A percentile compares a stretch with the other conserved stretches of the same genome.
phyloP scores from a whole-genome alignment of 1,140 invertebrate genomes.

The Aphaenogaster ashmeadi region DNA sequence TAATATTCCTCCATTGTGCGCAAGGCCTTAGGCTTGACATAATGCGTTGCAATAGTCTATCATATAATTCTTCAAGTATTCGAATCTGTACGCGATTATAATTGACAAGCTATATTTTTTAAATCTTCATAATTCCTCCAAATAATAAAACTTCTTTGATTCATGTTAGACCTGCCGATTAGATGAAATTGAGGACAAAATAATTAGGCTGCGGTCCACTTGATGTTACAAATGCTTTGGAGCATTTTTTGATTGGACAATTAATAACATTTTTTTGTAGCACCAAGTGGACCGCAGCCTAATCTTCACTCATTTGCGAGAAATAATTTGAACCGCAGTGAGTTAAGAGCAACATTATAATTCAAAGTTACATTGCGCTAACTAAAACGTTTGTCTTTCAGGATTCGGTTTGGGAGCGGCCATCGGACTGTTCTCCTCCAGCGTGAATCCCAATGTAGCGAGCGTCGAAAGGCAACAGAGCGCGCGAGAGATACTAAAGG shows the following conservation, averaged over 20 bases:
- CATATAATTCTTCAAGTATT: neutral
- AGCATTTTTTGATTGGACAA: no score
- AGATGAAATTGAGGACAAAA: no score
- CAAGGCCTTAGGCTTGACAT: neutral
- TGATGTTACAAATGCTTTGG: no score
- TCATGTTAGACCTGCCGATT: neutral
- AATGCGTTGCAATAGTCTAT: neutral
- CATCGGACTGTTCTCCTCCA: constrained; percentile 98
- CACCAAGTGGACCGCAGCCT: no score
- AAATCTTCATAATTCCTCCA: neutral
- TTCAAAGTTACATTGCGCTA: neutral
- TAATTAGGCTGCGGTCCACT: no score
- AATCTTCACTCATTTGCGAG: neutral
- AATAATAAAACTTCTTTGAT: neutral
- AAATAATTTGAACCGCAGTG: neutral
- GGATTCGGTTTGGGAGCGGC: constrained; percentile 97
- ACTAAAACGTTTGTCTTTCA: constrained; percentile 83
- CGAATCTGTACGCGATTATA: neutral
- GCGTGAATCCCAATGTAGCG: constrained; percentile 96
- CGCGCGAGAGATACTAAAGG: constrained; percentile 93
- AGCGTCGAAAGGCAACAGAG: constrained; percentile 94
- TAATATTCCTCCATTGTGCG: no score
- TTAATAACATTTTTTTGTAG: no score
- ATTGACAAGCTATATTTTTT: neutral
- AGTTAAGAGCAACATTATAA: neutral